Evolutionary conservation across 2,797 vertebrate species (phyloP).

Genomic region (Micrastur ruficollis): DNA sequence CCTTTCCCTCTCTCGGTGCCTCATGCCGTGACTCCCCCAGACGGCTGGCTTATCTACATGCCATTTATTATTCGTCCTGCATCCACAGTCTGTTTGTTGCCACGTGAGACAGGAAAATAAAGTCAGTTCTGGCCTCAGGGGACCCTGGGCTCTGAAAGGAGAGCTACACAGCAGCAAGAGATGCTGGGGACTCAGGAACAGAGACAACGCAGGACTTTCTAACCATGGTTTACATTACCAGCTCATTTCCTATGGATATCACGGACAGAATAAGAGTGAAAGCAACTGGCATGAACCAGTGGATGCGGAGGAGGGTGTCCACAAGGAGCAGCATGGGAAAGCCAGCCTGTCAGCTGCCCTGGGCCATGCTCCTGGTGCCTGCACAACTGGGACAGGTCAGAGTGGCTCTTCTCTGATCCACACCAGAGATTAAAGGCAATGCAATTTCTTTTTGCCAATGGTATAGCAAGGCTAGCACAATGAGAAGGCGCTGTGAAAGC

Average conservation of each 20-base stretch:
- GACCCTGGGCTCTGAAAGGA: not conserved
- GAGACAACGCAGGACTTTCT: accelerated
- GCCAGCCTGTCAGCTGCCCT: accelerated
- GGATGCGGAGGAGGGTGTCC: not conserved
- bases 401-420: not conserved
- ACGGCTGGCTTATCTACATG: not conserved
- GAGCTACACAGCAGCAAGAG: not conserved
- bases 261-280: accelerated
- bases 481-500: not conserved
- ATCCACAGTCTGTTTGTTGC: not conserved
- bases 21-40: not conserved
- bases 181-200: not conserved
- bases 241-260: not conserved
- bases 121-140: conserved; percentile 13
- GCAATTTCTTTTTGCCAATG: not conserved
- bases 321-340: not conserved
- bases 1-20: not conserved
- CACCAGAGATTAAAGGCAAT: not conserved
- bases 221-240: not conserved
- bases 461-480: not conserved
- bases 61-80: not conserved
- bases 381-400: not conserved
- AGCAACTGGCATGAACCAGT: not conserved
- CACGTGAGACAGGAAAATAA: not conserved
- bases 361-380: not conserved